Conservation (phyloP, 2,113 vertebrate genomes). For the Pontoporia blainvillei region DNA sequence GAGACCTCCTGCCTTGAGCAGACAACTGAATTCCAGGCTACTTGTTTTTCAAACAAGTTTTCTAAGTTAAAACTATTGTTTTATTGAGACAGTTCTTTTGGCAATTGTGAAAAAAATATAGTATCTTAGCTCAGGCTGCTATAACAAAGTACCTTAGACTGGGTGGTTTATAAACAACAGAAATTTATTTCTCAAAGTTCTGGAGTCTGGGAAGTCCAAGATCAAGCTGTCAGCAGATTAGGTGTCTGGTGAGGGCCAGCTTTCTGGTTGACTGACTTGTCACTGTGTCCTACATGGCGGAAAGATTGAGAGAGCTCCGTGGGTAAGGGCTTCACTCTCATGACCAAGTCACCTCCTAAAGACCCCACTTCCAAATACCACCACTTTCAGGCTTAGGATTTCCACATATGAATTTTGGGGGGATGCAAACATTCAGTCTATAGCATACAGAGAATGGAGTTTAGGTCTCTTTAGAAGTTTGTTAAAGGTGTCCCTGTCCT, state of each 20-base stretch:
- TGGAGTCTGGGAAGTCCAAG: background rate
- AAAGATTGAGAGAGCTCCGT: background rate
- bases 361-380: background rate
- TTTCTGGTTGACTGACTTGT: background rate
- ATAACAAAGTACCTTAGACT: background rate
- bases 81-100: background rate
- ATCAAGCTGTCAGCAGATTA: background rate
- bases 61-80: background rate
- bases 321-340: background rate
- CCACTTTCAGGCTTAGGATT: background rate
- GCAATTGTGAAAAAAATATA: background rate
- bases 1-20: background rate
- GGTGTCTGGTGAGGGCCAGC: background rate
- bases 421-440: background rate
- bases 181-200: background rate
- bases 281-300: background rate
- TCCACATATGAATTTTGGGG: background rate
- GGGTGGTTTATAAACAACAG: background rate
- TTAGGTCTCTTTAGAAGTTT: background rate
- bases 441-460: background rate
- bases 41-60: background rate
- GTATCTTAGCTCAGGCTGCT: background rate
- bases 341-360: background rate
- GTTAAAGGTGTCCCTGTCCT: background rate
- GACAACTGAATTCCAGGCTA: background rate